phyloP scores from a whole-genome alignment of 2,888 invertebrate species.

The Cotesia congregata region DNA sequence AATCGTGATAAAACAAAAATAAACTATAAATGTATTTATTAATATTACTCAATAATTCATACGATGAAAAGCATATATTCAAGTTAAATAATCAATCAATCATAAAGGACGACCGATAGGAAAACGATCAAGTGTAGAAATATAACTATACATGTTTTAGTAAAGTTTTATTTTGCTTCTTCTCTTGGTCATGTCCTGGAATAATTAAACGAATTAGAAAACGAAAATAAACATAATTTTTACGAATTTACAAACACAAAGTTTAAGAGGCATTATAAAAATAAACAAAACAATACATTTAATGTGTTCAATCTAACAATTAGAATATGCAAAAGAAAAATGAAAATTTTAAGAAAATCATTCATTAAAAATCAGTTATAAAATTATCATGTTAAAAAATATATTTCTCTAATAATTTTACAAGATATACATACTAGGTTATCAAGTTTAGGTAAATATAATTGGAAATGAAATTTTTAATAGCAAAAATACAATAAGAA shows the following conservation, averaged over 20 bases:
- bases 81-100: constrained; percentile 1
- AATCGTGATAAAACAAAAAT: neutral
- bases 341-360: constrained; percentile 6
- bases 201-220: neutral
- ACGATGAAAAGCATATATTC: neutral
- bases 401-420: constrained; percentile 4
- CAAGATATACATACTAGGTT: constrained; percentile 2
- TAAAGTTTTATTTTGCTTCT: neutral
- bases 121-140: neutral
- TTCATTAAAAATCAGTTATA: neutral
- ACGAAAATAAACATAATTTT: neutral
- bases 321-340: constrained; percentile 24
- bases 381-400: neutral
- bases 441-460: constrained; percentile 21
- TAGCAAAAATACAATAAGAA: neutral
- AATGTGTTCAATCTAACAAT: constrained; percentile 29
- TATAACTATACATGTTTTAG: neutral
- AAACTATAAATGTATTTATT: neutral
- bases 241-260: constrained; percentile 7
- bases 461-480: constrained; percentile 13
- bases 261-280: constrained; percentile 22
- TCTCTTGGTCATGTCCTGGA: constrained; percentile 10
- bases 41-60: neutral
- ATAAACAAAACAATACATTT: constrained; percentile 2
- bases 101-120: constrained; percentile 16